phyloP scores from a whole-genome alignment of 2,113 vertebrate species.

The Cathartes aura region DNA sequence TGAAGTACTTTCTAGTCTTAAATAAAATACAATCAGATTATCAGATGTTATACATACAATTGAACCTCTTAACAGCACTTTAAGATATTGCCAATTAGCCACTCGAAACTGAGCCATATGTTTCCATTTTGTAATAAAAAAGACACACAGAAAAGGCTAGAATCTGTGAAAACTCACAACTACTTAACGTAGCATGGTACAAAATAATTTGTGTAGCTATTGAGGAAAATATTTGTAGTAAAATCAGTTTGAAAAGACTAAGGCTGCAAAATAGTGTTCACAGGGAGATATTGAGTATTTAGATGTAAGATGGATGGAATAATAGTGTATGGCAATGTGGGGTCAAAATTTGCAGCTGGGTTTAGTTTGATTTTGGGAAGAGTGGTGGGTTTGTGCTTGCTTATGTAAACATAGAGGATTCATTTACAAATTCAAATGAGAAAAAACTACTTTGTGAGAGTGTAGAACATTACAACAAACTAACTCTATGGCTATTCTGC shows the following conservation, averaged over 20 bases:
- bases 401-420: neutral
- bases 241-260: neutral
- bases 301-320: neutral
- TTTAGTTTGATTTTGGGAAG: neutral
- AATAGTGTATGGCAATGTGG: neutral
- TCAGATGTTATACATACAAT: constrained; percentile 28
- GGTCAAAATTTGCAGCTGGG: neutral
- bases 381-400: neutral
- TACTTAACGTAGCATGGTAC: neutral
- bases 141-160: neutral
- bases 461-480: neutral
- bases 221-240: neutral
- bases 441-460: neutral
- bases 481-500: neutral
- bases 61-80: constrained; percentile 31
- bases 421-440: neutral
- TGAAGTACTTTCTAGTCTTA: constrained; percentile 37
- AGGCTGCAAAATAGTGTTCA: neutral
- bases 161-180: neutral
- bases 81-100: constrained; percentile 44
- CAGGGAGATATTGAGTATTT: neutral
- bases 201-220: neutral
- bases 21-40: constrained; percentile 55
- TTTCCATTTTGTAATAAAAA: constrained; percentile 22
- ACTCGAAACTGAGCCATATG: constrained; percentile 49